These are phyloP conservation scores for Amphimallon solstitiale DNA, from an alignment of 2,888 invertebrate genomes.

Conservation along the genomic window DNA sequence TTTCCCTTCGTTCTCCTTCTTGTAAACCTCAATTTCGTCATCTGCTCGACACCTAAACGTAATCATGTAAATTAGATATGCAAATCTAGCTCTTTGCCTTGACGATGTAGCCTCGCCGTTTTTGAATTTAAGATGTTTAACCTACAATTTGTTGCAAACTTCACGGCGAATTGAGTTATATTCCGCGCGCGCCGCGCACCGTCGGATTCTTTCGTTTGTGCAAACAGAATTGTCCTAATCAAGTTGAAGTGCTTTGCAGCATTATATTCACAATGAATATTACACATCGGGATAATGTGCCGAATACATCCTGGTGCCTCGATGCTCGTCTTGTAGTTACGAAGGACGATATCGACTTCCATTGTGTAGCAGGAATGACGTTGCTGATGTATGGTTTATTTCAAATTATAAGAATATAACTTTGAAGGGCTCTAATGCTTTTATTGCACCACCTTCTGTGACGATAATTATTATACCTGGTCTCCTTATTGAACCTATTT, in stretches of 20 bases:
- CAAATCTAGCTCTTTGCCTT: conserved; percentile 48
- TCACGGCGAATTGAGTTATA: conserved; percentile 35
- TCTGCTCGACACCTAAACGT: conserved; percentile 58
- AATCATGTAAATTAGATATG: conserved; percentile 60
- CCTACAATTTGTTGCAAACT: conserved; percentile 41
- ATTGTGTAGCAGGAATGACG: no score
- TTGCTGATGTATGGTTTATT: no score
- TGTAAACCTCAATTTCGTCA: conserved; percentile 54
- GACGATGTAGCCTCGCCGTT: conserved; percentile 32
- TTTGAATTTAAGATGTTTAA: conserved; percentile 45
- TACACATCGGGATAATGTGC: background rate
- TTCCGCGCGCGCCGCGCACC: background rate
- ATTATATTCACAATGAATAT: background rate
- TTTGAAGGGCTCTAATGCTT: no score
- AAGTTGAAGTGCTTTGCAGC: conserved; percentile 30
- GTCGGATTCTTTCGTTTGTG: conserved; percentile 19
- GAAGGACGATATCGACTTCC: no score
- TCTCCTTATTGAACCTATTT: no score
- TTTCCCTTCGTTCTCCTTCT: conserved; percentile 10
- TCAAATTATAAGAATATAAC: no score
- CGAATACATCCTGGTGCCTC: background rate
- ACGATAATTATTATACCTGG: no score
- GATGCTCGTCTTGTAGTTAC: background rate
- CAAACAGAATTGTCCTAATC: conserved; percentile 31
- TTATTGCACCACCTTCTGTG: no score